These are phyloP conservation scores for Phoenicopterus ruber DNA, from an alignment of 2,113 vertebrate genomes.

Conservation along the genomic window DNA sequence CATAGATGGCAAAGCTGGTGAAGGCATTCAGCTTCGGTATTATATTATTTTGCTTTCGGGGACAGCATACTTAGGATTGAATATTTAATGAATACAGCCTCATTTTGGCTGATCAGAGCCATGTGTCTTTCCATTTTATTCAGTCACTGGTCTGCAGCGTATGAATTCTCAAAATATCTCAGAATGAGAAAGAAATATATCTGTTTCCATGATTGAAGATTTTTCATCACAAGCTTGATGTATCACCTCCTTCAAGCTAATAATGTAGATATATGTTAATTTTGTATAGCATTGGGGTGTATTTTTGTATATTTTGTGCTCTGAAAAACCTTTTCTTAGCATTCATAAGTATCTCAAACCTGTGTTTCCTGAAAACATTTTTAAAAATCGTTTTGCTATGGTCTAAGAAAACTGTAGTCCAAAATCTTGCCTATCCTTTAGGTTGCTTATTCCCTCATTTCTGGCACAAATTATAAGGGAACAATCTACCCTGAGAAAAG, in stretches of 20 bases:
- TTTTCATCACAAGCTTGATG: not conserved
- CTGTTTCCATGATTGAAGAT: not conserved
- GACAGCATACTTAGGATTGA: not conserved
- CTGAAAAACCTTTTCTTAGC: not conserved
- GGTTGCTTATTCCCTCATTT: not conserved
- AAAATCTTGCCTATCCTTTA: not conserved
- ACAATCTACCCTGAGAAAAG: fast-evolving
- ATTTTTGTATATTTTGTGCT: not conserved
- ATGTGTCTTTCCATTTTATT: not conserved
- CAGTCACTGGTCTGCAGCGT: not conserved
- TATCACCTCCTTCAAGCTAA: not conserved
- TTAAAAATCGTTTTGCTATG: fast-evolving
- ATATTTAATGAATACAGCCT: not conserved
- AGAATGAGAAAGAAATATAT: not conserved
- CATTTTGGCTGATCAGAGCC: not conserved
- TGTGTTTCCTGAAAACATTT: not conserved
- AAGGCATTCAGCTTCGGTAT: not conserved
- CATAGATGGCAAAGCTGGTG: not conserved
- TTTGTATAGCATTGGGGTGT: not conserved
- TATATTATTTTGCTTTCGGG: not conserved
- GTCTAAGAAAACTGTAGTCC: not conserved
- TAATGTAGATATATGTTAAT: not conserved
- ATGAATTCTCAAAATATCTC: not conserved
- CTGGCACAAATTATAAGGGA: not conserved
- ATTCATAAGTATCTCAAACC: not conserved